Conservation (phyloP, 1,140 invertebrate species). For the Pristionchus pacificus region DNA sequence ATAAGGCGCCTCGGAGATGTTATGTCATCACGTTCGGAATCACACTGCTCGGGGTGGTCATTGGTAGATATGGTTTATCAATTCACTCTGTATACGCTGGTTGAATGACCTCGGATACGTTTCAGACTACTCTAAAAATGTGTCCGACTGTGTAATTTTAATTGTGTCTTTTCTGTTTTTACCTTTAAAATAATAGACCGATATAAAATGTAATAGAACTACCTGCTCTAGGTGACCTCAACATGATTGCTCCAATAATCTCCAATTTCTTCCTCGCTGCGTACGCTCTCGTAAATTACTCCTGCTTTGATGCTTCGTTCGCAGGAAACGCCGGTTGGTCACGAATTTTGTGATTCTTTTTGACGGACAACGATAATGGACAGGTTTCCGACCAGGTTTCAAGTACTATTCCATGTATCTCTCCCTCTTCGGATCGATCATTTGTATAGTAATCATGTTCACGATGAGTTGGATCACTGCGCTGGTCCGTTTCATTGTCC, state of each 20-base stretch:
- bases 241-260: slow-evolving; percentile 88
- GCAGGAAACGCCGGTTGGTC: slow-evolving; percentile 66
- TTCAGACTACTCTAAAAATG: too few species aligned
- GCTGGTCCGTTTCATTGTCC: too few species aligned
- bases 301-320: slow-evolving; percentile 86
- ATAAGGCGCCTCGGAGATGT: slow-evolving; percentile 83
- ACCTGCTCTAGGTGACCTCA: slow-evolving; percentile 69
- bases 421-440: slow-evolving; percentile 78
- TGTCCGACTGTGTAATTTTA: too few species aligned
- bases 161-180: too few species aligned
- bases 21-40: slow-evolving; percentile 86
- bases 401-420: slow-evolving; percentile 92
- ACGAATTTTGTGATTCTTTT: too few species aligned
- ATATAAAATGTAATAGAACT: too few species aligned
- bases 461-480: slow-evolving; percentile 85
- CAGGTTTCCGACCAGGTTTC: slow-evolving; percentile 64
- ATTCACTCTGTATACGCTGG: too few species aligned
- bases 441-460: slow-evolving; percentile 90
- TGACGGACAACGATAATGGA: background rate
- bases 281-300: slow-evolving; percentile 91
- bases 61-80: too few species aligned
- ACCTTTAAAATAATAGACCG: too few species aligned
- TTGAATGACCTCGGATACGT: too few species aligned
- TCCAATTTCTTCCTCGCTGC: slow-evolving; percentile 97
- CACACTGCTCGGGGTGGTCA: slow-evolving; percentile 69